Evolutionary conservation across 2,888 invertebrate species (phyloP), one percentile per base, ranked within the genome.

Genomic region (Apamea sordens): DNA sequence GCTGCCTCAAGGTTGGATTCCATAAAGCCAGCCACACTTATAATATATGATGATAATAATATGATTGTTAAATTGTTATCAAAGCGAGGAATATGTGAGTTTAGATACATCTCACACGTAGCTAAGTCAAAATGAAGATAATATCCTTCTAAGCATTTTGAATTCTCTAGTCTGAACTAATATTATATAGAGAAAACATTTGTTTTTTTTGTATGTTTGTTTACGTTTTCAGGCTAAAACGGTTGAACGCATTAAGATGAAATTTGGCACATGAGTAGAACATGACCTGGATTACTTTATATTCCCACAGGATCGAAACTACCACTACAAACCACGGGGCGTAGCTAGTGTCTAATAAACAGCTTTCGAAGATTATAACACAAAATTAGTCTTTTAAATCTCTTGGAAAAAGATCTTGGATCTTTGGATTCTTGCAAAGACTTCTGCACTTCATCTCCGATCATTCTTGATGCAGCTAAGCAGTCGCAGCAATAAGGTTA

Each of bases 381-480:
- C 18, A 68, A 64, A 69, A 32, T 13, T 21, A 8, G 6, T 28
- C 21, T 28, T 21, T 21, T 6, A 18, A 69, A 36, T 36, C 1
- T 6, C 41, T 28, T 28, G 15, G 10, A 18, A 36, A 47, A 6
- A 24, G 0, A 32, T n/a, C 13, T 41, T 41, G 32, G 18, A 71
- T 36, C 13, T 63, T 21, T 28, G 15, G 15, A 15, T 59, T 21
- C 18, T 24, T 1, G 0, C 32, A 47, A 61, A 76, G 8, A n/a
- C 3, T n/a, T 11, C 21, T 47, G 21, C 32, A 61, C 15, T 28
- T 64, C 0, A 59, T 32, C 59, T 50, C 73, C 21, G 24, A 53
- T 67, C 2, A 28, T 47, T 65, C 11, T 28, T 65, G 15, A 70
- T 24, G 64, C 64, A 79, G 56, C n/a, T 65, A 21, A 63, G 28